Conservation (phyloP, 2,113 vertebrate genomes). For the sheep (Ovis aries) region ARS-UI_Ramb_v3.0 NC_056059.1:104700001-104700500, state of each 20-base stretch:
- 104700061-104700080: neutral
- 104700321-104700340: neutral
- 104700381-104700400: neutral
- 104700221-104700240: neutral
- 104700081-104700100: neutral
- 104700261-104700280: too few relatives aligned
- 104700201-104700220: neutral
- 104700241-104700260: neutral
- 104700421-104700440: neutral
- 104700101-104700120: neutral
- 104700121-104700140: neutral
- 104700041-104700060: neutral
- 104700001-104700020: neutral
- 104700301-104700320: neutral
- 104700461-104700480: neutral
- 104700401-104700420: neutral
- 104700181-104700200: too few relatives aligned
- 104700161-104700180: rapidly evolving
- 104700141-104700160: rapidly evolving
- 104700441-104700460: neutral
- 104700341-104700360: neutral
- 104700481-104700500: neutral
- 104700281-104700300: neutral
- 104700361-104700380: neutral
- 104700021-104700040: neutral